Evolutionary conservation across 2,113 vertebrate genomes (phyloP).

Genomic region (Atractosteus spatula): DNA sequence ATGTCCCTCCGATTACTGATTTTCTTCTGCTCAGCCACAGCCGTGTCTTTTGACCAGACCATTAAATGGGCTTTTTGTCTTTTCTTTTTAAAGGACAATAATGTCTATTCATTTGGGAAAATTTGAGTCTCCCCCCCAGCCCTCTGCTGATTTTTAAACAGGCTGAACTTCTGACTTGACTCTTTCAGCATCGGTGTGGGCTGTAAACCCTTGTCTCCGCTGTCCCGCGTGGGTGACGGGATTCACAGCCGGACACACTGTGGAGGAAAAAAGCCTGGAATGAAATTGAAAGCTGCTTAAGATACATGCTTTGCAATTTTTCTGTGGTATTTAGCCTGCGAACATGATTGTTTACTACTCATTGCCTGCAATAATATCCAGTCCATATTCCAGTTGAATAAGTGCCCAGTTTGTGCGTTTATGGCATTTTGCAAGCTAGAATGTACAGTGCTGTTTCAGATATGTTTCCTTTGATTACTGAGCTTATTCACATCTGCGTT

Average conservation of each 20-base stretch:
- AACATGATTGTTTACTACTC: slow-evolving; percentile 18
- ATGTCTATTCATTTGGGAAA: slow-evolving; percentile 29
- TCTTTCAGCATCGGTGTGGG: not conserved
- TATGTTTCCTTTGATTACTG: not conserved
- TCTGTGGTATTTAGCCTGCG: slow-evolving; percentile 16
- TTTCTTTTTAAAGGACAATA: slow-evolving; percentile 29
- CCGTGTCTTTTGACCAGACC: slow-evolving; percentile 19
- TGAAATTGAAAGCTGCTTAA: not conserved
- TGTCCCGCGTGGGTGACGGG: too few relatives aligned
- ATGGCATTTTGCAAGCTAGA: slow-evolving; percentile 17
- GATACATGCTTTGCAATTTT: slow-evolving; percentile 3
- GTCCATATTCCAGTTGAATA: slow-evolving; percentile 34
- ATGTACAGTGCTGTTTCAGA: slow-evolving; percentile 16
- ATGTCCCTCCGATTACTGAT: slow-evolving; percentile 5
- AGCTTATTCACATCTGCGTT: too few relatives aligned
- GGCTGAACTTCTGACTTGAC: not conserved
- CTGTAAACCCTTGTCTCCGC: too few relatives aligned
- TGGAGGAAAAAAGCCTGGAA: not conserved
- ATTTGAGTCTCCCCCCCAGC: slow-evolving; percentile 8
- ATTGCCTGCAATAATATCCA: slow-evolving; percentile 20
- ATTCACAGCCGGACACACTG: not conserved
- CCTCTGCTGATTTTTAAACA: not conserved
- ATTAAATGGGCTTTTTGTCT: slow-evolving; percentile 34
- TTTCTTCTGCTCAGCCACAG: not conserved
- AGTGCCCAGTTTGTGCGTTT: slow-evolving; percentile 29